These are phyloP conservation scores for Podocnemis expansa DNA, from an alignment of 2,113 vertebrate species.

Conservation along the genomic window DNA sequence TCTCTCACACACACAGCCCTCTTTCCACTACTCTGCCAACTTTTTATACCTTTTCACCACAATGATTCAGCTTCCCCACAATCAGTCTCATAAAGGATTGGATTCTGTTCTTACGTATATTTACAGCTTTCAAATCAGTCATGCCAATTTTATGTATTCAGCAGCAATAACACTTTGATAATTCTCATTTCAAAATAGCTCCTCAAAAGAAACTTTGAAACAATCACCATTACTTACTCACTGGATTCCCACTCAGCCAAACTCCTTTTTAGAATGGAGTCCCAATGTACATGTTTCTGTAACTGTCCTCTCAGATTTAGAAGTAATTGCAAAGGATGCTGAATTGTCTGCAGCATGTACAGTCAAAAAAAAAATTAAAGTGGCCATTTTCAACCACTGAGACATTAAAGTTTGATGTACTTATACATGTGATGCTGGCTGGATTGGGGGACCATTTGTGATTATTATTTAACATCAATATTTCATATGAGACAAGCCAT, in stretches of 20 bases:
- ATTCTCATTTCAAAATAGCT: not conserved
- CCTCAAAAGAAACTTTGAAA: not conserved
- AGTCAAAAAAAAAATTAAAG: not conserved
- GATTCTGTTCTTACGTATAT: not conserved
- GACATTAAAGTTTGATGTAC: not conserved
- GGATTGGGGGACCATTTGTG: too few relatives aligned
- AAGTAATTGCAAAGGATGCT: not conserved
- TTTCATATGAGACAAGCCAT: too few relatives aligned
- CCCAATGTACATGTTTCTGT: not conserved
- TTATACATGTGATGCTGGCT: too few relatives aligned
- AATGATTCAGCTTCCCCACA: not conserved
- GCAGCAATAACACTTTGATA: not conserved
- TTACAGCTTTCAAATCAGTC: not conserved
- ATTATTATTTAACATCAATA: too few relatives aligned
- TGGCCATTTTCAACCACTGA: accelerated
- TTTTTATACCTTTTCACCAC: not conserved
- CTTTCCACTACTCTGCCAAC: not conserved
- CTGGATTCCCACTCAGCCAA: not conserved
- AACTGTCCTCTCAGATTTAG: not conserved
- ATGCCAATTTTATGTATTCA: not conserved
- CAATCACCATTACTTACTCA: not conserved
- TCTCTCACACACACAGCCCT: not conserved
- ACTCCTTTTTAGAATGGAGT: not conserved
- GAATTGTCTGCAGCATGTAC: not conserved
- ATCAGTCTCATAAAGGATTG: not conserved